phyloP scores from a whole-genome alignment of 2,888 invertebrate species.

The Pristionchus fissidentatus region DNA sequence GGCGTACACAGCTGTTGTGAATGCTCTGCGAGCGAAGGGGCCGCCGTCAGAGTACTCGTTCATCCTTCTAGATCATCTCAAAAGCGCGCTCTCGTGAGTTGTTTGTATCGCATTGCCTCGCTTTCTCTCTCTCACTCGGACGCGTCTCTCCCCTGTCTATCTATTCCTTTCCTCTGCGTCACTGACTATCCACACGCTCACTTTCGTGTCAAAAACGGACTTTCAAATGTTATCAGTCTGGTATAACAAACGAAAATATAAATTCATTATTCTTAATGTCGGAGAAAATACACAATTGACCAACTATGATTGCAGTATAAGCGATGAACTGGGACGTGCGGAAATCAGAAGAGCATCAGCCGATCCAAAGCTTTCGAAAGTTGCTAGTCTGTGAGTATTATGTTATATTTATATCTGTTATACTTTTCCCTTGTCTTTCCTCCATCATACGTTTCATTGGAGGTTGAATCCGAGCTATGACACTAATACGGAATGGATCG shows the following conservation, averaged over 20 bases:
- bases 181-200: neutral
- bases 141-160: neutral
- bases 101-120: neutral
- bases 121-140: constrained; percentile 7
- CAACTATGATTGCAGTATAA: constrained; percentile 34
- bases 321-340: constrained; percentile 46
- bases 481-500: constrained; percentile 37
- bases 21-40: constrained; percentile 45
- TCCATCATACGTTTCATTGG: too few species aligned
- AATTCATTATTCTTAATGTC: too few species aligned
- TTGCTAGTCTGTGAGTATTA: neutral
- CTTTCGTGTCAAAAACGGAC: too few species aligned
- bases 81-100: constrained; percentile 47
- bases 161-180: neutral
- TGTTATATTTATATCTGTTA: neutral
- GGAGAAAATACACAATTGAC: neutral
- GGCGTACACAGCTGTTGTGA: constrained; percentile 38
- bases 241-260: too few species aligned
- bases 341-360: constrained; percentile 36
- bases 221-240: neutral
- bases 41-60: constrained; percentile 44
- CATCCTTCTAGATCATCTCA: constrained; percentile 44
- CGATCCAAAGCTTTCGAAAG: neutral
- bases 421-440: neutral
- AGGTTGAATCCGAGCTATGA: constrained; percentile 46